Percentiles rank a stretch among this genome's conserved stretches.
Conservation (phyloP, 2,888 invertebrate genomes). For the Pseudococcus longispinus region DNA sequence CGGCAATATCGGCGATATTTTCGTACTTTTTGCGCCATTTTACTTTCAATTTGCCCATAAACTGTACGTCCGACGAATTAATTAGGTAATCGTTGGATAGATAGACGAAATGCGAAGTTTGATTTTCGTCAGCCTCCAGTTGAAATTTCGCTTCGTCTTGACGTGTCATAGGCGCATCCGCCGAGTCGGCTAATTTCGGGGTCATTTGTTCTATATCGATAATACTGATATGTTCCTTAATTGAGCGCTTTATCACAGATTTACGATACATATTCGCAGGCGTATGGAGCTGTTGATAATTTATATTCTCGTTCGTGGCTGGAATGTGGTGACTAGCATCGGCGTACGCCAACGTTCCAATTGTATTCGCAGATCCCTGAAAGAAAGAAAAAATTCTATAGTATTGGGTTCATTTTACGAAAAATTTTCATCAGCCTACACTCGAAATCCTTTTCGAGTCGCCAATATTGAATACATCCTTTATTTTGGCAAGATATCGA, state of each 20-base stretch:
- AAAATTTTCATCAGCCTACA: neutral
- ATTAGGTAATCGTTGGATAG: constrained; percentile 7
- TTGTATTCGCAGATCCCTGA: neutral
- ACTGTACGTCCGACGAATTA: neutral
- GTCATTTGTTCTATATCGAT: constrained; percentile 43
- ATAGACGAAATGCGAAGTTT: constrained; percentile 27
- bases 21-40: constrained; percentile 46
- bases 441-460: neutral
- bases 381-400: neutral
- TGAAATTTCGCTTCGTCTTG: neutral
- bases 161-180: neutral
- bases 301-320: neutral
- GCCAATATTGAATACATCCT: neutral
- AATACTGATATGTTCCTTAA: constrained; percentile 46
- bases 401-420: neutral
- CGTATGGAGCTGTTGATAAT: neutral
- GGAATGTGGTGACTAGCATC: constrained; percentile 20
- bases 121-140: constrained; percentile 15
- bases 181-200: neutral
- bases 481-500: neutral
- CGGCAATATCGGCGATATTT: neutral
- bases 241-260: constrained; percentile 51
- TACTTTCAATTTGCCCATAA: constrained; percentile 31
- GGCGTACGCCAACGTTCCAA: constrained; percentile 38
- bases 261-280: constrained; percentile 34